Conservation (phyloP, 1,140 invertebrate genomes). For the Saxidomus purpurata region DNA sequence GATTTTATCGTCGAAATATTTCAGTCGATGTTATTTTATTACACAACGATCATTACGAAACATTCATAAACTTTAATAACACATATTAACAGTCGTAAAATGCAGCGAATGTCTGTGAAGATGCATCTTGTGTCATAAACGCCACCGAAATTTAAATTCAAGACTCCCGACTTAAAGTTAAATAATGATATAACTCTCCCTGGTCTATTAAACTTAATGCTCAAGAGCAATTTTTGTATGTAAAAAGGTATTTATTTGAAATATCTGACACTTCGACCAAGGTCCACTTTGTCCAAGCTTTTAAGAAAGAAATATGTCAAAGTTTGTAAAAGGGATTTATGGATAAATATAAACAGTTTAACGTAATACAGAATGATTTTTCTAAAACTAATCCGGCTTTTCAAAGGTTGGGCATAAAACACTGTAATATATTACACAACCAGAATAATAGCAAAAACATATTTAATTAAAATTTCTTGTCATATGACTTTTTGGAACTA, state of each 20-base stretch:
- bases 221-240: neutral
- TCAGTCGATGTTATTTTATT: neutral
- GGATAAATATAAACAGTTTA: neutral
- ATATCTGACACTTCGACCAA: conserved; percentile 6
- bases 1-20: conserved; percentile 5
- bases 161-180: neutral
- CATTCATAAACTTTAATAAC: neutral
- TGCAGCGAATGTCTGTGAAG: neutral
- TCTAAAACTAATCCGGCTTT: neutral
- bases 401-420: neutral
- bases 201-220: neutral
- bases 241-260: neutral
- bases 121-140: neutral
- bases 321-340: neutral
- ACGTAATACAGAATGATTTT: neutral
- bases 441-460: no score
- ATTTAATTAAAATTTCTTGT: no score
- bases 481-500: no score
- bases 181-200: neutral
- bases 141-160: neutral
- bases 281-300: neutral
- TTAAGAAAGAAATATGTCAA: conserved; percentile 6
- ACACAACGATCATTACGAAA: neutral
- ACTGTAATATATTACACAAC: neutral
- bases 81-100: neutral